These are phyloP conservation scores for Hypanus sabinus DNA, from an alignment of 2,113 vertebrate species.

Conservation along the genomic window DNA sequence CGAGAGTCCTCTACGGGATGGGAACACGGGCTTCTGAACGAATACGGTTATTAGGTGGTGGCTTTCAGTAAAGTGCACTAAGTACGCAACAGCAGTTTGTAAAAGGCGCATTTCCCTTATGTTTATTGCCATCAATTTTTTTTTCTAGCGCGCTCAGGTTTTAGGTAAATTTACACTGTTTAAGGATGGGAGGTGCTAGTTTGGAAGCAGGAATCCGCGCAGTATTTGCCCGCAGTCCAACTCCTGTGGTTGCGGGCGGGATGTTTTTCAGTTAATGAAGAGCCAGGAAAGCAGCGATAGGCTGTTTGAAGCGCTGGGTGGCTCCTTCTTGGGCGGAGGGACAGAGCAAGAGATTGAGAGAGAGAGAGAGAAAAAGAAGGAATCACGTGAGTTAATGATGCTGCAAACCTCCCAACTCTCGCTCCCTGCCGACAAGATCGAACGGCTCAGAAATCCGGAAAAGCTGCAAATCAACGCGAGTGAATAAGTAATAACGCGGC, in stretches of 20 bases:
- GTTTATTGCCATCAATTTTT: background rate
- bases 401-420: constrained; percentile 24
- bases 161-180: background rate
- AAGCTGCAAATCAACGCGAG: background rate
- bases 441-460: constrained; percentile 10
- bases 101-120: background rate
- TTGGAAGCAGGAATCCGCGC: background rate
- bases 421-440: constrained; percentile 6
- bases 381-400: constrained; percentile 32
- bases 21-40: background rate
- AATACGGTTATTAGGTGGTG: background rate
- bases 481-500: background rate
- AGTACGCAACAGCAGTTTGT: background rate
- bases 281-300: background rate
- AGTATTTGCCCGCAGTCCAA: background rate
- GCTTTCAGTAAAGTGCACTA: background rate
- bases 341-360: background rate
- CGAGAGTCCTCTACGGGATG: background rate
- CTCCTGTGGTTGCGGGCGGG: background rate
- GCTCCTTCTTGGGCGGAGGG: background rate
- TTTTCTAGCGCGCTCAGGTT: background rate
- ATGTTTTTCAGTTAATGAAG: constrained; percentile 21
- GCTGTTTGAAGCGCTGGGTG: constrained; percentile 14
- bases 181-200: background rate
- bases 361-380: background rate